phyloP scores from a whole-genome alignment of 2,888 invertebrate species.

The Phlogophora meticulosa region DNA sequence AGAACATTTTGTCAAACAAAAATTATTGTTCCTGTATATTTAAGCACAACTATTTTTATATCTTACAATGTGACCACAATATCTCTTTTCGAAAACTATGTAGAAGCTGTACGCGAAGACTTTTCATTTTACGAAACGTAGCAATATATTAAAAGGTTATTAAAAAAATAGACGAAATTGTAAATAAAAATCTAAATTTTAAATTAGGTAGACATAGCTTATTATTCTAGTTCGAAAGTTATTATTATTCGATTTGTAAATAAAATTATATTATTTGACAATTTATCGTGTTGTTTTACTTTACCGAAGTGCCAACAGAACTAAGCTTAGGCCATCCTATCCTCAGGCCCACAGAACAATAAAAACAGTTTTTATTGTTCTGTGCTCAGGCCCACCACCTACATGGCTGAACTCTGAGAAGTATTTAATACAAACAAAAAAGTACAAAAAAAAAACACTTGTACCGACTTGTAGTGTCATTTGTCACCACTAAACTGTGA shows the following conservation, averaged over 20 bases:
- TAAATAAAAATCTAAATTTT: slow-evolving; percentile 74
- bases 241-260: slow-evolving; percentile 87
- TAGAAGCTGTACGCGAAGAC: slow-evolving; percentile 48
- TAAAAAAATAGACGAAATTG: slow-evolving; percentile 71
- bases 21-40: slow-evolving; percentile 58
- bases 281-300: slow-evolving; percentile 73
- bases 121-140: slow-evolving; percentile 63
- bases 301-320: not conserved
- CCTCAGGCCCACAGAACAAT: not conserved
- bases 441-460: no score
- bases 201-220: slow-evolving; percentile 61
- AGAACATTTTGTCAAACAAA: slow-evolving; percentile 13
- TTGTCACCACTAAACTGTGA: no score
- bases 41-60: slow-evolving; percentile 64
- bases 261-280: slow-evolving; percentile 90
- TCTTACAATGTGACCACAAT: slow-evolving; percentile 20
- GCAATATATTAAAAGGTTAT: slow-evolving; percentile 70
- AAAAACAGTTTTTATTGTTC: no score
- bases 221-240: slow-evolving; percentile 79
- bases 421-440: not conserved
- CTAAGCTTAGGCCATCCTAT: not conserved
- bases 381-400: not conserved
- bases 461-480: no score
- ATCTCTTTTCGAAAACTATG: slow-evolving; percentile 22
- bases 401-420: not conserved